These are phyloP conservation scores for Lasioglossum albipes DNA, from an alignment of 1,140 invertebrate species.

Conservation along the genomic window DNA sequence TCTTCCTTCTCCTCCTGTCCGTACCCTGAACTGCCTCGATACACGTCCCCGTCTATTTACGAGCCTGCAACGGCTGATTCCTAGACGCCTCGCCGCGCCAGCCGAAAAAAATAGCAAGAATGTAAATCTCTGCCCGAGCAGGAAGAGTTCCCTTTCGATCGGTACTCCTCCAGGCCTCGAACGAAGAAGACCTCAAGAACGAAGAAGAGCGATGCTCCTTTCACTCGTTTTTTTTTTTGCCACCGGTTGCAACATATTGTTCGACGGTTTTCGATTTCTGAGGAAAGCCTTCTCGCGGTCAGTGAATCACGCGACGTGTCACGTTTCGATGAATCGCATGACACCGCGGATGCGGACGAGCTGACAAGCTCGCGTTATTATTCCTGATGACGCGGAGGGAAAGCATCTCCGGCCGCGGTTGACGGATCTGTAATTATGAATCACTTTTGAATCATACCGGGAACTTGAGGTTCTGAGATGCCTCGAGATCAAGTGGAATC, in stretches of 20 bases:
- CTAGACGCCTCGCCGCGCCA: neutral
- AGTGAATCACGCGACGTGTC: neutral
- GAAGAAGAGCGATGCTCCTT: neutral
- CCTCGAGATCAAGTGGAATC: too few species aligned
- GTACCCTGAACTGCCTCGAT: neutral
- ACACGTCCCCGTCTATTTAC: neutral
- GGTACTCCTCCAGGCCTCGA: neutral
- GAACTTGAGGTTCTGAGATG: too few species aligned
- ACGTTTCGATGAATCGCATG: too few species aligned
- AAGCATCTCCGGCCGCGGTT: too few species aligned
- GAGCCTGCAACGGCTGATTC: neutral
- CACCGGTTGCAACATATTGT: too few species aligned
- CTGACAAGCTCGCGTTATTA: too few species aligned
- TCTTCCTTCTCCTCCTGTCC: constrained; percentile 4
- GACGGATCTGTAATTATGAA: too few species aligned
- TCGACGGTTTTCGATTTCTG: neutral
- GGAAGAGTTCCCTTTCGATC: neutral
- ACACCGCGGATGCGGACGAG: too few species aligned
- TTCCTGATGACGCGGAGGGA: too few species aligned
- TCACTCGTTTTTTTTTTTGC: neutral
- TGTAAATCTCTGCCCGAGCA: neutral
- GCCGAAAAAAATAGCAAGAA: neutral
- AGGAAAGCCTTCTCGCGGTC: neutral
- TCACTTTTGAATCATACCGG: too few species aligned
- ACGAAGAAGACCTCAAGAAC: neutral